Evolutionary conservation across 2,888 invertebrate genomes (phyloP), one percentile per base, ranked within the genome.

Genomic region (Eulithis testata): DNA sequence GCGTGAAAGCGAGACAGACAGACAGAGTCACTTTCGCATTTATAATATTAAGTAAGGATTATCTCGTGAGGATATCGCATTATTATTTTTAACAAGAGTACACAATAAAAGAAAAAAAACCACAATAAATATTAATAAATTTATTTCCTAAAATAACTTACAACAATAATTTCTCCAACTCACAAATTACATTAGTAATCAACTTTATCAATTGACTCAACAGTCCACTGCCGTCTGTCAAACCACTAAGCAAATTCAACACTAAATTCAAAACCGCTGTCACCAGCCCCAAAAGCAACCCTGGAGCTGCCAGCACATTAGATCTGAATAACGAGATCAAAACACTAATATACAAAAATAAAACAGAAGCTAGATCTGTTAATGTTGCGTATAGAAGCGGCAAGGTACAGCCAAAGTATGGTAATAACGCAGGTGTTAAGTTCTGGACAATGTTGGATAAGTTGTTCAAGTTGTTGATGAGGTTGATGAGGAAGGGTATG

Each of bases 361-460:
- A 54, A 0, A 93, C 91, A 0, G 92, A 92, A 0, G 93, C 92
- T 0, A 93, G 55, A 66, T 93, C 92, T 0, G 92, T 92, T 55
- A 93, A 71, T 0, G 92, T 92, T 0, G 92, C 91, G 14, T 93
- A 92, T 0, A 93, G 44, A 0, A 93, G 74, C 0, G 92, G 92
- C 1, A 93, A 55, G 0, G 93, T 93, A 37, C 93, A 92, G 0
- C 92, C 93, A 12, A 93, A 93, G 63, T 92, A 92, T 0, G 92
- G 93, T 0, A 93, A 50, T 0, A 92, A 64, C 0, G 93, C 92
- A 14, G 92, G 92, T 0, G 92, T 93, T 1, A 93, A 61, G 57
- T 93, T 93, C 56, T 92, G 92, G 0, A 93, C 89, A 0, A 93
- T 92, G 51, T 93, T 93, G 0, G 92, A 92, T 0, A 93, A 53